These are phyloP conservation scores for Porphyrio hochstetteri DNA, from an alignment of 2,113 vertebrate genomes.

Conservation along the genomic window DNA sequence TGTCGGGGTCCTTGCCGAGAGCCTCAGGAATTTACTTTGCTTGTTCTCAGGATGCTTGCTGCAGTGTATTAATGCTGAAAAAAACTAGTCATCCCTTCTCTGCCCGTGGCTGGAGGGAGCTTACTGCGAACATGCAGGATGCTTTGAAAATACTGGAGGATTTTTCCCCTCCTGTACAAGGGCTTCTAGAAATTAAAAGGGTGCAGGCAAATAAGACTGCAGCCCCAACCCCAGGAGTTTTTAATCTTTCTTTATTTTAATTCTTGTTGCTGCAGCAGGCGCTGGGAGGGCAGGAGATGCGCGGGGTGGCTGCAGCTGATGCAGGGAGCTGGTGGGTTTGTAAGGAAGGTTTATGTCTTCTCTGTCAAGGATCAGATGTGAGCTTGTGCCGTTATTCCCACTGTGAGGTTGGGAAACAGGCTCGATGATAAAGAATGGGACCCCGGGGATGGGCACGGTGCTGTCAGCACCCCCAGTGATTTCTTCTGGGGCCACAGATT, in stretches of 20 bases:
- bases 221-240: background rate
- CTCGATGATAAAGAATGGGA: background rate
- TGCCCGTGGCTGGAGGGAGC: background rate
- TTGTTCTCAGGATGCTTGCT: background rate
- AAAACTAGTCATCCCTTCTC: conserved; percentile 7
- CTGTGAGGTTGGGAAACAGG: background rate
- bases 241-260: background rate
- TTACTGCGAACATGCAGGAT: background rate
- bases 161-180: background rate
- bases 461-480: background rate
- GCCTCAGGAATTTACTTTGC: conserved; percentile 36
- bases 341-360: background rate
- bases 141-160: background rate
- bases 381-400: background rate
- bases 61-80: background rate
- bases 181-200: background rate
- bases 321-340: background rate
- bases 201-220: background rate
- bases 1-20: background rate
- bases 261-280: background rate
- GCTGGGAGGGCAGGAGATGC: background rate
- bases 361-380: background rate
- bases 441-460: background rate
- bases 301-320: background rate
- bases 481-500: background rate